Percentiles rank a stretch among this genome's conserved stretches.
phyloP scores from a whole-genome alignment of 2,797 vertebrate genomes.

The Tamandua tetradactyla region DNA sequence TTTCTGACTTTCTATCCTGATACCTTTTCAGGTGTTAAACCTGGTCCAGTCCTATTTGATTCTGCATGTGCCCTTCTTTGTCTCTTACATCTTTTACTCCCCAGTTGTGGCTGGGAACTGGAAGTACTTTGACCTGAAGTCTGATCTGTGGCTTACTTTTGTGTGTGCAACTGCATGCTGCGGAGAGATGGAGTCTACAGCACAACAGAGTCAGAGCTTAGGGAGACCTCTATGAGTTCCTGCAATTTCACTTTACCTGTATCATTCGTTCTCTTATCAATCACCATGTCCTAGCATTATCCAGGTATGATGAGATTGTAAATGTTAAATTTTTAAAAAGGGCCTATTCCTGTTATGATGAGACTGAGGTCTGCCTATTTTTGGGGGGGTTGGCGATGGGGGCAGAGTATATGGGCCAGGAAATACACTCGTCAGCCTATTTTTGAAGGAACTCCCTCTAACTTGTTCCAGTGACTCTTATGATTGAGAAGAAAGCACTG shows the following conservation, averaged over 20 bases:
- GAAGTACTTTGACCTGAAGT: constrained; percentile 92
- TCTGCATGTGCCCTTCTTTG: constrained; percentile 87
- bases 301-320: not conserved
- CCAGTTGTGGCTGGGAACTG: constrained; percentile 88
- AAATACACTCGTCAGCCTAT: too few relatives aligned
- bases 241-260: not conserved
- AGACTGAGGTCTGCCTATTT: not conserved
- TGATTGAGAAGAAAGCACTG: not conserved
- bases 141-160: constrained; percentile 90
- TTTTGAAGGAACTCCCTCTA: not conserved
- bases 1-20: not conserved
- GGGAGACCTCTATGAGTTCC: not conserved
- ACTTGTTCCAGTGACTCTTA: not conserved
- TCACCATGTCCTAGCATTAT: not conserved
- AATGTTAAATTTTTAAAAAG: not conserved
- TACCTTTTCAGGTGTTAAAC: constrained; percentile 88
- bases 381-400: too few relatives aligned
- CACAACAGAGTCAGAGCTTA: constrained; percentile 89
- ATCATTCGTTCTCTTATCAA: not conserved
- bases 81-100: constrained; percentile 92
- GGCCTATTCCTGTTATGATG: not conserved
- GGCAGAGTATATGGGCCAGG: too few relatives aligned
- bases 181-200: constrained; percentile 92
- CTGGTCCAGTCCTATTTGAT: constrained; percentile 91
- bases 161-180: constrained; percentile 91